phyloP scores from a whole-genome alignment of 1,140 invertebrate genomes.

The Drosophila serrata region DNA sequence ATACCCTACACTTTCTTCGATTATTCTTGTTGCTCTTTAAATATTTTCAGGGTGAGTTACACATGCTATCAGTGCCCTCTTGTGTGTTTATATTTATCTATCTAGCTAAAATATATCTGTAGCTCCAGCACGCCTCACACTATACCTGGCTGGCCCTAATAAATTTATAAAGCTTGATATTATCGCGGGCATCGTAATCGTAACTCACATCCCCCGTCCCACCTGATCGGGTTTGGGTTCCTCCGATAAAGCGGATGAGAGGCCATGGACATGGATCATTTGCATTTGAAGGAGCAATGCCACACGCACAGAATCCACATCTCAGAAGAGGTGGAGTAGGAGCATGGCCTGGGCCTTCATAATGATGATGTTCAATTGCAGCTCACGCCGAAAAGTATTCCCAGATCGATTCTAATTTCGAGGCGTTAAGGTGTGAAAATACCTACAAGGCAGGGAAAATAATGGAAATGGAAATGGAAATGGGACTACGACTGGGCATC shows the following conservation, averaged over 20 bases:
- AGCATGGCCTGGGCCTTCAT: not conserved
- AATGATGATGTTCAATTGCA: conserved; percentile 50
- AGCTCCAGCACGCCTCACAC: not conserved
- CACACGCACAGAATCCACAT: conserved; percentile 27
- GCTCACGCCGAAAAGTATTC: conserved; percentile 13
- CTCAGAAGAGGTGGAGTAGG: not conserved
- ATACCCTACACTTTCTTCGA: not conserved
- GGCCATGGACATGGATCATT: conserved; percentile 36
- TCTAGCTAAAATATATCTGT: conserved; percentile 59
- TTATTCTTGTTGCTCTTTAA: not conserved
- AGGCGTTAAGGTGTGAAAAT: conserved; percentile 77
- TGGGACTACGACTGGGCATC: conserved; percentile 8
- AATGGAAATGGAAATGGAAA: conserved; percentile 42
- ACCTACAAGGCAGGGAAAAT: conserved; percentile 70
- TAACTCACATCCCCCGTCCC: conserved; percentile 28
- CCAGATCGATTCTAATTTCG: conserved; percentile 50
- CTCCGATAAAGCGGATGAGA: conserved; percentile 21
- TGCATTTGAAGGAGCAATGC: conserved; percentile 58
- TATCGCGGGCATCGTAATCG: conserved; percentile 35
- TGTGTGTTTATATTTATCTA: conserved; percentile 33
- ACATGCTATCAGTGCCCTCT: conserved; percentile 2
- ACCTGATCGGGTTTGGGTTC: conserved; percentile 10
- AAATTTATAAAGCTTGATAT: conserved; percentile 60
- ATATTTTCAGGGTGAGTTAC: not conserved
- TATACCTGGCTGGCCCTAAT: conserved; percentile 41